Evolutionary conservation across 2,888 invertebrate genomes (phyloP), one percentile per base, ranked within the genome.

Genomic region (Amorpha juglandis): DNA sequence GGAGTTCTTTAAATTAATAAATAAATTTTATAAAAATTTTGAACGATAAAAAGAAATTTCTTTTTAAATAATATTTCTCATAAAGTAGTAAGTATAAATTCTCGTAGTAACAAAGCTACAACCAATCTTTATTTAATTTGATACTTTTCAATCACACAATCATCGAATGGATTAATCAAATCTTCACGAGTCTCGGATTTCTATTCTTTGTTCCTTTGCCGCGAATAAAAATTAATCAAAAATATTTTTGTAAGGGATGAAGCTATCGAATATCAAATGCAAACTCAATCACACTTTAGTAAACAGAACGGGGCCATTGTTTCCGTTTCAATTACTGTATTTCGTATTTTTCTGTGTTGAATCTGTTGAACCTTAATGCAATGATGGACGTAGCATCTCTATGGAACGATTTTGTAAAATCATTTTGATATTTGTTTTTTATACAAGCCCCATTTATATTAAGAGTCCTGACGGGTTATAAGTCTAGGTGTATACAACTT

Each of bases 251-350:
- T n/a, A 9, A 55, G 7, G n/a, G 9, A 11, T 19, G 19, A 19
- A 51, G 67, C 64, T 35, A 50, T 50, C 19, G 62, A 69, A 70
- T 71, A 70, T 68, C 70, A 68, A 66, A 67, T 62, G 70, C 67
- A 71, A 73, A 71, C 71, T 66, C 71, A 71, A 73, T 73, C 58
- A 69, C 62, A 64, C 52, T 65, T 70, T 58, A 53, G 70, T 65
- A 70, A 73, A 73, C 69, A 69, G 70, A 69, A 68, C 27, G 66
- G 65, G 11, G 11, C 12, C 63, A 67, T 69, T 71, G 69, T 71
- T 69, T 71, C 68, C 48, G 42, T 64, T 69, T 67, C 67, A 63
- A 67, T 71, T 69, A 69, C 45, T 63, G 51, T n/a, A n/a, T 38
- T 42, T 19, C 19, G 42, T 58, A 58, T 42, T 19, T 42, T 58